Evolutionary conservation across 2,113 vertebrate genomes (phyloP).

Genomic region (Axis porcinus): DNA sequence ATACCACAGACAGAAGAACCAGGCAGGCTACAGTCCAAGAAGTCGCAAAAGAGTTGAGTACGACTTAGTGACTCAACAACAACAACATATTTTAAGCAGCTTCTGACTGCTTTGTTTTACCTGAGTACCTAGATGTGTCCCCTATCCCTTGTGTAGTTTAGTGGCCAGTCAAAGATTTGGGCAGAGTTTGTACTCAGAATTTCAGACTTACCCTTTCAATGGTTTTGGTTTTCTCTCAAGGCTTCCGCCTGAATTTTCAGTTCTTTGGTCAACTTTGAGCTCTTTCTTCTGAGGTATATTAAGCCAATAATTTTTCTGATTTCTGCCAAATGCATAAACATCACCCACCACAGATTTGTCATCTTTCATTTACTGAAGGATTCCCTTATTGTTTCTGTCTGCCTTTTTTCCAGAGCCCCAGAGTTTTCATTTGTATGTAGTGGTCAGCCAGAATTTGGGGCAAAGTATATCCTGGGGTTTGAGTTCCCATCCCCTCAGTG

Average conservation of each 20-base stretch:
- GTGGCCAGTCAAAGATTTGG: not conserved
- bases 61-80: not conserved
- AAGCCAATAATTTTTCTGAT: not conserved
- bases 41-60: not conserved
- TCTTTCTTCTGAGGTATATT: not conserved
- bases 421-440: not conserved
- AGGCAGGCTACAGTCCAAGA: not conserved
- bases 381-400: not conserved
- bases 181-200: not conserved
- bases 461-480: not conserved
- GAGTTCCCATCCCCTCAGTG: not conserved
- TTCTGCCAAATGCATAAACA: not conserved
- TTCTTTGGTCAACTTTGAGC: not conserved
- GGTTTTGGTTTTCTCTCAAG: not conserved
- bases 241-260: not conserved
- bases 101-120: not conserved
- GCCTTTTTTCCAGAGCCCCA: not conserved
- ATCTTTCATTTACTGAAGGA: not conserved
- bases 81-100: not conserved
- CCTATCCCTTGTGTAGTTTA: not conserved
- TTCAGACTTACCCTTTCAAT: not conserved
- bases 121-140: not conserved
- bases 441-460: not conserved
- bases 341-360: not conserved
- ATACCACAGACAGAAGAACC: not conserved